Conservation (phyloP, 37 sponge, comb jelly and placozoan species). For the Hexactinellida sp. region DNA sequence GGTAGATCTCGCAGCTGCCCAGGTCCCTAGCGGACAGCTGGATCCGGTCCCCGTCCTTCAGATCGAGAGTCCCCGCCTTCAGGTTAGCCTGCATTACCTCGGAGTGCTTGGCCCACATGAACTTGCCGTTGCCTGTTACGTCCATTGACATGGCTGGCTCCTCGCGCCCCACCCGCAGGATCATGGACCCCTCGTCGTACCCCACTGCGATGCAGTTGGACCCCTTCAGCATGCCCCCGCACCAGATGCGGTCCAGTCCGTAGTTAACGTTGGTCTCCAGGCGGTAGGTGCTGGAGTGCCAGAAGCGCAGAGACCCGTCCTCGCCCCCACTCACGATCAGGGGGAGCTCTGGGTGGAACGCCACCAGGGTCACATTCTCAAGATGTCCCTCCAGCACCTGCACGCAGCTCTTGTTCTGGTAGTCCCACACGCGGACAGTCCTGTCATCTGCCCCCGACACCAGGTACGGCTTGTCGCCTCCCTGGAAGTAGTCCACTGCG, state of each 20-base stretch:
- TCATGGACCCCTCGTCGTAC: constrained; percentile 88
- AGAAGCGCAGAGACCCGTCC: constrained; percentile 78
- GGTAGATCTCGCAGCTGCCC: constrained; percentile 95
- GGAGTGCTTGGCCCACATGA: constrained; percentile 92
- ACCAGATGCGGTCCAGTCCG: constrained; percentile 95
- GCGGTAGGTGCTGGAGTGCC: constrained; percentile 91
- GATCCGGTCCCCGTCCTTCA: constrained; percentile 84
- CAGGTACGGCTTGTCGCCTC: constrained; percentile 94
- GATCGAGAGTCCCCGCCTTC: constrained; percentile 55
- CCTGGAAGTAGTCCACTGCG: constrained; percentile 89
- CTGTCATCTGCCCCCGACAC: constrained; percentile 94
- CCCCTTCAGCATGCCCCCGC: constrained; percentile 49
- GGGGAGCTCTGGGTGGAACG: constrained; percentile 92
- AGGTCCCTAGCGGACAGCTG: constrained; percentile 88
- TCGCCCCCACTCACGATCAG: constrained; percentile 88
- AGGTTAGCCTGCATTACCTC: constrained; percentile 95
- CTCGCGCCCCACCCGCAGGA: constrained; percentile 88
- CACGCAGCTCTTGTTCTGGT: constrained; percentile 87
- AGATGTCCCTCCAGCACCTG: constrained; percentile 92
- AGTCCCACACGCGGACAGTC: constrained; percentile 16
- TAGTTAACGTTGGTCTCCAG: constrained; percentile 96
- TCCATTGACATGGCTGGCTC: constrained; percentile 99
- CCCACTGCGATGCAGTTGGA: constrained; percentile 81
- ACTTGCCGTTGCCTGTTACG: constrained; percentile 63
- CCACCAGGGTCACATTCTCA: constrained; percentile 82